phyloP scores from a whole-genome alignment of 1,140 invertebrate species.

The Coelopa frigida region DNA sequence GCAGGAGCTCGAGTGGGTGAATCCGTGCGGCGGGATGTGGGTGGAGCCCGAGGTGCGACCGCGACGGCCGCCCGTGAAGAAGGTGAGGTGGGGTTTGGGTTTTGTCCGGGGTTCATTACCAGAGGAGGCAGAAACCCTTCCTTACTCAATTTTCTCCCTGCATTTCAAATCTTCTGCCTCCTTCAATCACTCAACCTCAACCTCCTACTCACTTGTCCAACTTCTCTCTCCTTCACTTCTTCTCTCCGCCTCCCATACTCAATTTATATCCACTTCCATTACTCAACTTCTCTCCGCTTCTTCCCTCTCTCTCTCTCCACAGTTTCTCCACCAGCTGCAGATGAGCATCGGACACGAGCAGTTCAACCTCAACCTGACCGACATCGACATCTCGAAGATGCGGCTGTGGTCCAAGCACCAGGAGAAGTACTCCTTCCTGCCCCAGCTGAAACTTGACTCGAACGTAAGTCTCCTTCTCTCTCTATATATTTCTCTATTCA shows the following conservation, averaged over 20 bases:
- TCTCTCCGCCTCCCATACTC: too few species aligned
- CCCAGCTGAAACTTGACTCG: neutral
- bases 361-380: neutral
- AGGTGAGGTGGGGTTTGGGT: constrained; percentile 3
- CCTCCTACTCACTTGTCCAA: too few species aligned
- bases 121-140: neutral
- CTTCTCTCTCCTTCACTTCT: too few species aligned
- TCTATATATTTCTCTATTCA: too few species aligned
- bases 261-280: too few species aligned
- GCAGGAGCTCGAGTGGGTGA: constrained; percentile 22
- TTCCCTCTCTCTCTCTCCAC: too few species aligned
- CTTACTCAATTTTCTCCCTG: neutral
- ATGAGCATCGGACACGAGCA: too few species aligned
- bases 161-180: too few species aligned
- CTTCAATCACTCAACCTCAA: too few species aligned
- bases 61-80: constrained; percentile 1
- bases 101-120: too few species aligned
- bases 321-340: too few species aligned
- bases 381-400: constrained; percentile 5
- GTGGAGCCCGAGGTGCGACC: neutral
- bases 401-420: neutral
- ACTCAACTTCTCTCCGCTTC: too few species aligned
- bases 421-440: constrained; percentile 3
- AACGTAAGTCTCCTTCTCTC: constrained; percentile 9
- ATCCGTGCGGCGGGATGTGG: constrained; percentile 24